Percentiles rank a stretch among this genome's conserved stretches.
These are phyloP conservation scores for Polydrusus tereticollis DNA, from an alignment of 2,888 invertebrate species.

Conservation along the genomic window DNA sequence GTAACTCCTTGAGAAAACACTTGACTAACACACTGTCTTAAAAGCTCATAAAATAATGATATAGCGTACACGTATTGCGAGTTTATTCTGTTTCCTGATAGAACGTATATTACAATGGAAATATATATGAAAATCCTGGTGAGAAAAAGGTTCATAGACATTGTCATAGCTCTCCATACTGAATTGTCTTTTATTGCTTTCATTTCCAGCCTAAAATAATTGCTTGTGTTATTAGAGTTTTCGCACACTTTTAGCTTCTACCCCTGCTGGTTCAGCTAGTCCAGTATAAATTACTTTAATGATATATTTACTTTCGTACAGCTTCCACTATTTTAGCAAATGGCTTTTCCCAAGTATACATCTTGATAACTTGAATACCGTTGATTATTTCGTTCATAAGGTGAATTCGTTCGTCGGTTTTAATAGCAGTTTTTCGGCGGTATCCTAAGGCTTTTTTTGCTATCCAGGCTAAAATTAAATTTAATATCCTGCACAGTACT, in stretches of 20 bases:
- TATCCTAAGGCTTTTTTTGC: slow-evolving; percentile 82
- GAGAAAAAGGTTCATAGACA: slow-evolving; percentile 79
- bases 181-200: slow-evolving; percentile 74
- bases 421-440: slow-evolving; percentile 79
- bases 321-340: slow-evolving; percentile 81
- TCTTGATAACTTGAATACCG: slow-evolving; percentile 93
- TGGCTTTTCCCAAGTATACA: slow-evolving; percentile 95
- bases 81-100: slow-evolving; percentile 71
- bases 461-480: slow-evolving; percentile 60
- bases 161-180: slow-evolving; percentile 74
- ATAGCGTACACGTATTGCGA: slow-evolving; percentile 80
- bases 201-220: slow-evolving; percentile 75
- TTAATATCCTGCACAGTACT: no score
- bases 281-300: no score
- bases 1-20: slow-evolving; percentile 74
- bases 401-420: slow-evolving; percentile 86
- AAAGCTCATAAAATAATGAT: slow-evolving; percentile 80
- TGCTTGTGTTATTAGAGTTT: not conserved
- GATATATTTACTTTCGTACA: slow-evolving; percentile 68
- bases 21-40: slow-evolving; percentile 76
- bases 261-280: not conserved
- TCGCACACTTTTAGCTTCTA: not conserved
- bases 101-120: slow-evolving; percentile 81
- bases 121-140: slow-evolving; percentile 87
- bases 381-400: slow-evolving; percentile 91